Conservation (phyloP, 2,113 vertebrate genomes). For the Tragulus kanchil region DNA sequence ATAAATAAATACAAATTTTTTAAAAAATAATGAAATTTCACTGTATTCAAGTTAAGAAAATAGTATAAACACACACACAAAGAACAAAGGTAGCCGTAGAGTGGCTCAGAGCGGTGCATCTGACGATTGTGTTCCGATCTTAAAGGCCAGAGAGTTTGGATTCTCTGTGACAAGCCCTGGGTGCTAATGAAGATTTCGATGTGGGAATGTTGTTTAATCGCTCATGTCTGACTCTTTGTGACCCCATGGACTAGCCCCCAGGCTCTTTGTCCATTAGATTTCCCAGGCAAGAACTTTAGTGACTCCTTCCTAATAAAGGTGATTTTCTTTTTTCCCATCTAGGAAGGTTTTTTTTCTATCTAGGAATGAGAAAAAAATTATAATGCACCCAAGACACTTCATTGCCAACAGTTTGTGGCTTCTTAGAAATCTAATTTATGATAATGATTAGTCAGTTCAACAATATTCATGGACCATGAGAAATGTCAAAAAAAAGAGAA, state of each 20-base stretch:
- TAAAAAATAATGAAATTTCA: neutral
- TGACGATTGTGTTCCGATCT: neutral
- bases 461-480: slow-evolving; percentile 14
- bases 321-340: neutral
- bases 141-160: neutral
- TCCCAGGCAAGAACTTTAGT: neutral
- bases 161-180: neutral
- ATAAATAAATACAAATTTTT: too few species aligned
- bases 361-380: neutral
- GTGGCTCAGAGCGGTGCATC: neutral
- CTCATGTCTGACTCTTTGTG: neutral
- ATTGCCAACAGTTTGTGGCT: neutral
- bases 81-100: neutral
- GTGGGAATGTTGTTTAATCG: neutral
- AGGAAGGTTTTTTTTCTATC: neutral
- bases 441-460: slow-evolving; percentile 30
- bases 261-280: neutral
- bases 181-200: neutral
- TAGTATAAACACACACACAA: neutral
- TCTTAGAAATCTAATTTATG: slow-evolving; percentile 10
- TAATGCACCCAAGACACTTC: neutral
- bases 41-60: neutral
- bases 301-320: neutral
- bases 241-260: neutral
- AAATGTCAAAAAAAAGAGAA: neutral